Percentiles rank a stretch among this genome's conserved stretches.
Evolutionary conservation across 2,797 vertebrate genomes (phyloP).

Genomic region (Rhincodon typus): DNA sequence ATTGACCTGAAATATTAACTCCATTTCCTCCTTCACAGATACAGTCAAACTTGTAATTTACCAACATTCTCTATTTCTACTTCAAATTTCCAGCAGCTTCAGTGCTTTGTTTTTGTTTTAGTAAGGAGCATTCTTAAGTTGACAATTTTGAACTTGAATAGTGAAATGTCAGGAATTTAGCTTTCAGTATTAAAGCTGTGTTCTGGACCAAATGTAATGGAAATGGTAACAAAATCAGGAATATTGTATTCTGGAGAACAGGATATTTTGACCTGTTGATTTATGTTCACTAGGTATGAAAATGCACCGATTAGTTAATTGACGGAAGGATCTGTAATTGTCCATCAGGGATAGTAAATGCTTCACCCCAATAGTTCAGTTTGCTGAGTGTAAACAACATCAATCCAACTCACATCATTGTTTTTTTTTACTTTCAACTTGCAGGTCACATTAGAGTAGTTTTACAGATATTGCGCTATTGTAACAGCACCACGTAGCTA

Average conservation of each 20-base stretch:
- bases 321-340: neutral
- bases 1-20: too few relatives aligned
- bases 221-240: too few relatives aligned
- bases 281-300: neutral
- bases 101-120: too few relatives aligned
- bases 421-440: neutral
- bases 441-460: neutral
- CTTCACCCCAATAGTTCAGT: neutral
- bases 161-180: too few relatives aligned
- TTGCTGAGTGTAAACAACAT: neutral
- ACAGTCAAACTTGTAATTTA: too few relatives aligned
- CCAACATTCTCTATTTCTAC: too few relatives aligned
- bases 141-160: too few relatives aligned
- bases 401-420: neutral
- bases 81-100: too few relatives aligned
- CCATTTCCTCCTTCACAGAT: too few relatives aligned
- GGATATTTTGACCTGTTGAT: neutral
- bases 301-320: neutral
- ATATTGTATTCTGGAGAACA: neutral
- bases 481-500: neutral
- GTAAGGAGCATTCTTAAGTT: too few relatives aligned
- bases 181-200: too few relatives aligned
- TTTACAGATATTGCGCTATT: neutral
- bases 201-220: too few relatives aligned
- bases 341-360: neutral